These are phyloP conservation scores for Ecliptopera silaceata DNA, from an alignment of 2,888 invertebrate species.

Conservation along the genomic window DNA sequence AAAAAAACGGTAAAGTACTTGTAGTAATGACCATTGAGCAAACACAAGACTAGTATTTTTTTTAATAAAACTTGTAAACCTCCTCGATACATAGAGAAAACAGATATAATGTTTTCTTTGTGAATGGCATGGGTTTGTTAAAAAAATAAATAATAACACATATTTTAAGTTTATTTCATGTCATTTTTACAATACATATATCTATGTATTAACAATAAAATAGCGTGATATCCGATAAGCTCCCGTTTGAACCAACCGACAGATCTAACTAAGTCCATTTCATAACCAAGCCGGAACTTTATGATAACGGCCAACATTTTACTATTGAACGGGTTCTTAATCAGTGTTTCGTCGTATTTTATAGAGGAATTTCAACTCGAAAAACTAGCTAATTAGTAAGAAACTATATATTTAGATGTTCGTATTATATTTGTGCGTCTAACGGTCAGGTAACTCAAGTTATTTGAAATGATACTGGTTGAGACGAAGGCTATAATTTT, in stretches of 20 bases:
- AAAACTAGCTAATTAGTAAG: conserved; percentile 36
- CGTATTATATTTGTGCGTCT: conserved; percentile 22
- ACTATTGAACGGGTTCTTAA: conserved; percentile 36
- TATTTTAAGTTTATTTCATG: too few relatives aligned
- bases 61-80: too few relatives aligned
- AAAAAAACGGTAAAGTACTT: too few relatives aligned
- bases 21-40: too few relatives aligned
- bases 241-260: conserved; percentile 12
- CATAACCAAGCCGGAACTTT: conserved; percentile 20
- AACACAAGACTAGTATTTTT: too few relatives aligned
- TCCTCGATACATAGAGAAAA: too few relatives aligned
- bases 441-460: conserved; percentile 15
- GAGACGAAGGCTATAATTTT: background rate
- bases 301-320: conserved; percentile 32
- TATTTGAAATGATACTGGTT: conserved; percentile 11
- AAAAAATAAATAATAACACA: too few relatives aligned
- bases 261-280: conserved; percentile 1
- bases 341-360: conserved; percentile 34
- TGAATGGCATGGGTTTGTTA: too few relatives aligned
- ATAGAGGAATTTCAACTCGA: conserved; percentile 33
- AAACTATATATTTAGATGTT: conserved; percentile 28
- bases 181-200: too few relatives aligned
- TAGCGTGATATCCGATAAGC: conserved; percentile 1
- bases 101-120: too few relatives aligned
- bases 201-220: too few relatives aligned